phyloP scores from a whole-genome alignment of 1,140 invertebrate species.

The Conus betulinus region DNA sequence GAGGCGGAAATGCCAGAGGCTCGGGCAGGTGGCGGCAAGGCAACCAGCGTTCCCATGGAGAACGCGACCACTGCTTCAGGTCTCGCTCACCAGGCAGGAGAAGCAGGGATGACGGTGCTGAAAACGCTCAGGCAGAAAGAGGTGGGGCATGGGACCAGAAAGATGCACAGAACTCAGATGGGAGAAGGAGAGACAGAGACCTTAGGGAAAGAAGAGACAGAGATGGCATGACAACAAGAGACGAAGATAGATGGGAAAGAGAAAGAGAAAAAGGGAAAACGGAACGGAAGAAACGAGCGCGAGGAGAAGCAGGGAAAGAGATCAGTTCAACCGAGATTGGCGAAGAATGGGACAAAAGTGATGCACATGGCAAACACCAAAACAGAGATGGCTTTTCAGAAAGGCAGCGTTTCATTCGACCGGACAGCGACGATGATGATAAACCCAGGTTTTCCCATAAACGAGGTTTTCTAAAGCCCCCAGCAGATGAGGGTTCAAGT shows the following conservation, averaged over 20 bases:
- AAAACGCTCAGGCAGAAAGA: conserved; percentile 43
- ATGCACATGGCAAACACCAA: neutral
- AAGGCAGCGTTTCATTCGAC: neutral
- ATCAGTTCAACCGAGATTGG: no score
- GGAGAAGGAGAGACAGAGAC: conserved; percentile 43
- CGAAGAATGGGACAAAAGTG: neutral
- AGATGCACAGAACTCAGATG: conserved; percentile 14
- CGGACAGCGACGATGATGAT: no score
- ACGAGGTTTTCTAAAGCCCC: no score
- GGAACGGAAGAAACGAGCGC: neutral
- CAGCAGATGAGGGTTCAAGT: no score
- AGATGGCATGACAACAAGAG: neutral
- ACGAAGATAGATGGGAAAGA: neutral
- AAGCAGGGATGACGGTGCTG: neutral
- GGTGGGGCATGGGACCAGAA: conserved; percentile 45
- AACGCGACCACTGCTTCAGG: neutral
- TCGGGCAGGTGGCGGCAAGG: conserved; percentile 10
- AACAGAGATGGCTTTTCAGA: neutral
- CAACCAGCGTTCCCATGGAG: neutral
- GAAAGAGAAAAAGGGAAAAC: neutral
- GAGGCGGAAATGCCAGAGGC: conserved; percentile 62
- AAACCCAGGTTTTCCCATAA: neutral
- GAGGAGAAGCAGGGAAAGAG: neutral
- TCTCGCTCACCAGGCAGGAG: conserved; percentile 21
- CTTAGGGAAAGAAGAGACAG: conserved; percentile 41